Conservation (phyloP, 2,888 invertebrate species). For the Toxonevra muliebris region DNA sequence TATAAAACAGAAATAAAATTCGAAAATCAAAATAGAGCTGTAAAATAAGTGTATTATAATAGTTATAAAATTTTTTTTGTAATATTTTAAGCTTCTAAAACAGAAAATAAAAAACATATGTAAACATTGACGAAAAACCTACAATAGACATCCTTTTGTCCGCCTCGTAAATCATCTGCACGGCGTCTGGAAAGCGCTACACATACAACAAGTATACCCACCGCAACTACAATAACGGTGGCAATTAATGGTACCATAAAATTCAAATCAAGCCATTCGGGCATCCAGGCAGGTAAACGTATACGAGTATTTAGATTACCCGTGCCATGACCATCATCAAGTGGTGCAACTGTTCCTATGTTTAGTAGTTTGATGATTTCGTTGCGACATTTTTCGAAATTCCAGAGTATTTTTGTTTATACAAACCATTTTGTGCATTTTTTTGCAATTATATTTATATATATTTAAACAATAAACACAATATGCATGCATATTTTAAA, state of each 20-base stretch:
- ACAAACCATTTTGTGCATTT: slow-evolving; percentile 34
- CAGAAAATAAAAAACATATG: neutral
- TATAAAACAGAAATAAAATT: slow-evolving; percentile 41
- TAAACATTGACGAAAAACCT: slow-evolving; percentile 66
- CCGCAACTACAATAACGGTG: slow-evolving; percentile 88
- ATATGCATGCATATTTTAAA: slow-evolving; percentile 22
- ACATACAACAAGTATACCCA: slow-evolving; percentile 90
- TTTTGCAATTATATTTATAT: slow-evolving; percentile 18
- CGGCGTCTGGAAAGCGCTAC: slow-evolving; percentile 86
- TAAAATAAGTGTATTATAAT: neutral
- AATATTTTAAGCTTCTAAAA: neutral
- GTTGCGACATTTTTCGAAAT: neutral
- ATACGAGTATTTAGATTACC: slow-evolving; percentile 67
- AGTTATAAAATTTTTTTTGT: neutral
- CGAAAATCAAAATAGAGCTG: slow-evolving; percentile 29
- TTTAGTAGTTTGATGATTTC: neutral
- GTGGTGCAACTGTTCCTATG: slow-evolving; percentile 83
- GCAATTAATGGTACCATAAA: slow-evolving; percentile 90
- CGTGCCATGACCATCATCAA: slow-evolving; percentile 68
- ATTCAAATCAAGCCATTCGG: slow-evolving; percentile 88
- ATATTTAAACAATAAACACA: slow-evolving; percentile 13
- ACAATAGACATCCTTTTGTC: slow-evolving; percentile 80
- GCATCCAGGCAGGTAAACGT: slow-evolving; percentile 78
- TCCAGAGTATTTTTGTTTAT: slow-evolving; percentile 22
- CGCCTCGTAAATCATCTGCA: slow-evolving; percentile 81